A percentile compares a stretch with the other conserved stretches of the same genome.
These are phyloP conservation scores for Tenrec ecaudatus DNA, from an alignment of 2,113 vertebrate species.

Conservation along the genomic window DNA sequence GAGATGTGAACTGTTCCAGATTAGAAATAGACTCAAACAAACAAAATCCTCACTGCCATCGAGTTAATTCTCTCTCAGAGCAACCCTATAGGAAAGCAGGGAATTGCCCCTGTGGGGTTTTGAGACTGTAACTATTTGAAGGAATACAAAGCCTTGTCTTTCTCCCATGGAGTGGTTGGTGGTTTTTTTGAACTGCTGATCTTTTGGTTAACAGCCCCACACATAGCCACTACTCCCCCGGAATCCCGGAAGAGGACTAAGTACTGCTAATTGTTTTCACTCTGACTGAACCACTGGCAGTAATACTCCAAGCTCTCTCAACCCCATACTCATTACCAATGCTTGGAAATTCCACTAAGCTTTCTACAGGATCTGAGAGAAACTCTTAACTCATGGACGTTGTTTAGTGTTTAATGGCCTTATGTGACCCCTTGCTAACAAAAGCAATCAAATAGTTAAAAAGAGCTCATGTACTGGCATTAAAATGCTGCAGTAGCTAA, in stretches of 20 bases:
- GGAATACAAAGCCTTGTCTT: no score
- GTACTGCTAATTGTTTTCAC: constrained; percentile 10
- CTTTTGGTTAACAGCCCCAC: no score
- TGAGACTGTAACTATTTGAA: no score
- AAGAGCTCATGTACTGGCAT: constrained; percentile 25
- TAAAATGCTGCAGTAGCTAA: constrained; percentile 39
- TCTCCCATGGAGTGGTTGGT: no score
- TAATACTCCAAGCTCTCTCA: constrained; percentile 35
- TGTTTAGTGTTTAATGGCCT: neutral
- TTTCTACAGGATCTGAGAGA: constrained; percentile 22
- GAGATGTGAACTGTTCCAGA: constrained; percentile 6
- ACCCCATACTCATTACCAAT: constrained; percentile 45
- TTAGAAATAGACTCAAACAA: constrained; percentile 31
- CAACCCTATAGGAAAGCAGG: no score
- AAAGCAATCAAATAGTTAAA: constrained; percentile 25
- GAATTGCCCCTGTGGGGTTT: no score
- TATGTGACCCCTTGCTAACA: neutral
- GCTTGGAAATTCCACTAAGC: constrained; percentile 34
- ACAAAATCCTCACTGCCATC: no score
- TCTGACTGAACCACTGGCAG: constrained; percentile 26
- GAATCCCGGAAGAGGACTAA: neutral
- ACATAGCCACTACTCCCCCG: no score
- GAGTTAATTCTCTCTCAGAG: no score
- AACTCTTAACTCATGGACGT: constrained; percentile 49
- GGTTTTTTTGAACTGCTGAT: no score